Percentiles rank a stretch among this genome's conserved stretches.
Evolutionary conservation across 1,140 invertebrate species (phyloP).

Genomic region (Colletes latitarsis): DNA sequence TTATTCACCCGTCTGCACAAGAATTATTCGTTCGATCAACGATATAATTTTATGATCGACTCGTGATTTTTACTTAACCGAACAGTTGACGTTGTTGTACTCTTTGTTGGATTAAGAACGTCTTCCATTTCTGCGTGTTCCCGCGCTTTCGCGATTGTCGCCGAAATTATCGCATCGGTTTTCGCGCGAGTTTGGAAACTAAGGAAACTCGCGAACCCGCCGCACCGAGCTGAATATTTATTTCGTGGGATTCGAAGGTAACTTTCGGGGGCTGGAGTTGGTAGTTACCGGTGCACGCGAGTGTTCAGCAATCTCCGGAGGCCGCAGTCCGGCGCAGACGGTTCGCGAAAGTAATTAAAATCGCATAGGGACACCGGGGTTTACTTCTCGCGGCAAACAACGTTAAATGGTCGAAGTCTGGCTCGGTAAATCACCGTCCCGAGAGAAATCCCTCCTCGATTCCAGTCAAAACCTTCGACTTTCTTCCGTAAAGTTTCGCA

Average conservation of each 20-base stretch:
- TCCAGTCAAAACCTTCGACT: neutral
- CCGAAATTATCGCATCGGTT: neutral
- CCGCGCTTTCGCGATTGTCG: neutral
- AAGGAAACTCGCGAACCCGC: neutral
- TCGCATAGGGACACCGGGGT: slow-evolving; percentile 41
- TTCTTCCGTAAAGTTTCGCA: too few species aligned
- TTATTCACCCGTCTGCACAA: too few species aligned
- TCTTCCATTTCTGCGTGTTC: too few species aligned
- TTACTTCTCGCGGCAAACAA: slow-evolving; percentile 24
- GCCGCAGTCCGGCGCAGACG: slow-evolving; percentile 16
- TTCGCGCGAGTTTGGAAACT: neutral
- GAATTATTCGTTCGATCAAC: too few species aligned
- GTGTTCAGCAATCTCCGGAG: slow-evolving; percentile 34
- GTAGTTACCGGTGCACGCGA: slow-evolving; percentile 19
- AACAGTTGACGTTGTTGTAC: too few species aligned
- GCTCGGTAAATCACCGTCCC: slow-evolving; percentile 5
- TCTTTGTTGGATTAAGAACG: too few species aligned
- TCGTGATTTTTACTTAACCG: too few species aligned
- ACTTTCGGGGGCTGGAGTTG: slow-evolving; percentile 11
- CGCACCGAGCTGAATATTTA: neutral
- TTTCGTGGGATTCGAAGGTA: slow-evolving; percentile 12
- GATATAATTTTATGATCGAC: too few species aligned
- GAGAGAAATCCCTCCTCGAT: slow-evolving; percentile 25
- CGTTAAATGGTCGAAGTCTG: slow-evolving; percentile 16
- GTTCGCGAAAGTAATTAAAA: slow-evolving; percentile 48